Evolutionary conservation across 1,140 invertebrate genomes (phyloP).

Genomic region (Neodiprion pinetum): DNA sequence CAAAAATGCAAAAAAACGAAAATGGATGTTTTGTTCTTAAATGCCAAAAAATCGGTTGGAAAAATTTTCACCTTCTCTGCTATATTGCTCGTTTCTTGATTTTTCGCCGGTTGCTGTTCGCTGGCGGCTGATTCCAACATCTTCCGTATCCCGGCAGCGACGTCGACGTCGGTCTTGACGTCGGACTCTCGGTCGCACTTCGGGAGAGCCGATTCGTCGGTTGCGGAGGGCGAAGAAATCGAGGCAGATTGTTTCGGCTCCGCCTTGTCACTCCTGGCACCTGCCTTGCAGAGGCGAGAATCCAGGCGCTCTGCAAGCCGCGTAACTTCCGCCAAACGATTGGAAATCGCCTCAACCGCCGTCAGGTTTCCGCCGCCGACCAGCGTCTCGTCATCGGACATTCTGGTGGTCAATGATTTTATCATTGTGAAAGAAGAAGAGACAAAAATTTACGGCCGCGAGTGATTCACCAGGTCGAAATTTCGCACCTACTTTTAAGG

Average conservation of each 20-base stretch:
- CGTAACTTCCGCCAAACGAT: constrained; percentile 70
- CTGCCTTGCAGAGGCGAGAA: constrained; percentile 63
- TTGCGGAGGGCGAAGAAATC: constrained; percentile 15
- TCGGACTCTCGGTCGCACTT: neutral
- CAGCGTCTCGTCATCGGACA: constrained; percentile 40
- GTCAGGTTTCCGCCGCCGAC: constrained; percentile 62
- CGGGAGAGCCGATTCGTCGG: neutral
- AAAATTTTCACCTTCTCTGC: constrained; percentile 47
- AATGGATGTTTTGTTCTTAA: too few species aligned
- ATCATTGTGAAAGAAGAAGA: neutral
- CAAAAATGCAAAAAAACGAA: too few species aligned
- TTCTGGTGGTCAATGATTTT: constrained; percentile 34
- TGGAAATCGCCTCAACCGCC: constrained; percentile 71
- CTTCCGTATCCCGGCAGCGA: neutral
- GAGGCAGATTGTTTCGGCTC: neutral
- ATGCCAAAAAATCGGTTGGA: constrained; percentile 25
- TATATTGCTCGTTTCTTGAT: neutral
- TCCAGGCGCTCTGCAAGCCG: constrained; percentile 72
- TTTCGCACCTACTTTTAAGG: too few species aligned
- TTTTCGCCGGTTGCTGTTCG: neutral
- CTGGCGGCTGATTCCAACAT: neutral
- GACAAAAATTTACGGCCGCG: neutral
- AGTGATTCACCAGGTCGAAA: too few species aligned
- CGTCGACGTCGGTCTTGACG: neutral
- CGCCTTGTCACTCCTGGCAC: constrained; percentile 41